A percentile compares a stretch with the other conserved stretches of the same genome.
phyloP scores from a whole-genome alignment of 30 jellyfish, hydroid and myxozoan species.

The Pseudorhiza aurosa region DNA sequence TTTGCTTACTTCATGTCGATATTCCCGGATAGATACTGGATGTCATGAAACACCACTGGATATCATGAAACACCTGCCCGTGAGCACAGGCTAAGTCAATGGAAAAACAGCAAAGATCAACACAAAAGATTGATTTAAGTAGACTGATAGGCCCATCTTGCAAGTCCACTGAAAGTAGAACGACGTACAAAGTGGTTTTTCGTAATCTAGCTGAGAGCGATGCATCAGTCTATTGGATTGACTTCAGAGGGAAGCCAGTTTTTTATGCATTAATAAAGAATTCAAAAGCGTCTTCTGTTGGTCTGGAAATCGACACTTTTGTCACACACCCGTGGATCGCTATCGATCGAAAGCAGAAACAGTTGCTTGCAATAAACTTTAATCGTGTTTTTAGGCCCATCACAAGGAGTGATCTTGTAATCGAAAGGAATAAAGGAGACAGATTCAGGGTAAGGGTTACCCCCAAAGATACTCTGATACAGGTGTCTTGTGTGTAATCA shows the following conservation, averaged over 20 bases:
- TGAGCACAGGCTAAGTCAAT: too few species aligned
- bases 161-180: constrained; percentile 53
- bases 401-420: constrained; percentile 1
- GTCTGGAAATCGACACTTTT: constrained; percentile 66
- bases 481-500: too few species aligned
- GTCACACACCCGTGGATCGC: constrained; percentile 98
- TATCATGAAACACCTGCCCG: too few species aligned
- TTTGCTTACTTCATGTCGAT: too few species aligned
- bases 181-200: constrained; percentile 49
- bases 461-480: too few species aligned
- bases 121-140: too few species aligned
- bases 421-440: constrained; percentile 8
- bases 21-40: too few species aligned
- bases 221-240: constrained; percentile 84
- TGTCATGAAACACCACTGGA: too few species aligned
- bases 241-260: constrained; percentile 68
- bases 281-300: constrained; percentile 41
- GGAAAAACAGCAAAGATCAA: too few species aligned
- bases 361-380: constrained; percentile 41
- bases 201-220: constrained; percentile 67
- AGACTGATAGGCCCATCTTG: constrained; percentile 43
- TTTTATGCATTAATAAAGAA: constrained; percentile 65
- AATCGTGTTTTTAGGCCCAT: constrained; percentile 49
- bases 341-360: constrained; percentile 7
- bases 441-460: constrained; percentile 31